Evolutionary conservation across 2,113 vertebrate genomes (phyloP).

Genomic region (Passer montanus): DNA sequence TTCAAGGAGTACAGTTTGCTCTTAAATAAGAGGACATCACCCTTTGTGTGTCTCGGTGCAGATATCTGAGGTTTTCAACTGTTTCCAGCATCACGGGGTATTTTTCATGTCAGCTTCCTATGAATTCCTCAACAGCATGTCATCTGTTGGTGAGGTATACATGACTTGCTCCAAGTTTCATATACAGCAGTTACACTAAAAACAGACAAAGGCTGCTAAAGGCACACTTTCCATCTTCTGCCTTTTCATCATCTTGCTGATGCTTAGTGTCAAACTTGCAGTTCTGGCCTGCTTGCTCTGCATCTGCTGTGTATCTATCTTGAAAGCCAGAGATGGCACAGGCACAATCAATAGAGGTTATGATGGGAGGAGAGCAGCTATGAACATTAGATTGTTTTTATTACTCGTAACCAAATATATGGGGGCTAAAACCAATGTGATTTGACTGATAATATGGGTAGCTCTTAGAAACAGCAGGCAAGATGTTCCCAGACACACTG

Average conservation of each 20-base stretch:
- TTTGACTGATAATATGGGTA: background rate
- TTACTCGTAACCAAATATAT: background rate
- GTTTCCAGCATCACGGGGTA: background rate
- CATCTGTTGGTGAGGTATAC: background rate
- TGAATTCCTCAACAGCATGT: background rate
- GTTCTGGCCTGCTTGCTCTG: background rate
- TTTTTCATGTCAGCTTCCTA: background rate
- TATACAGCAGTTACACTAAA: background rate
- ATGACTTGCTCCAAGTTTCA: fast-evolving
- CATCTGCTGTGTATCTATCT: background rate
- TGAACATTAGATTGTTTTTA: background rate
- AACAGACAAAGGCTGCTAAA: background rate
- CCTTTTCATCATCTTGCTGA: background rate
- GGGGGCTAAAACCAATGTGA: background rate
- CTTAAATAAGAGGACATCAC: background rate
- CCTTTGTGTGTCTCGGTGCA: background rate
- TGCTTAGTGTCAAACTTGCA: background rate
- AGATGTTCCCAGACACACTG: background rate
- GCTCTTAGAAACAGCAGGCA: background rate
- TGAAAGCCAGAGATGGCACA: background rate
- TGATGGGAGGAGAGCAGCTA: background rate
- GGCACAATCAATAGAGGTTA: background rate
- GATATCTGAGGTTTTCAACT: background rate
- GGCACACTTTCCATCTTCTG: background rate
- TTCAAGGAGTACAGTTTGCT: background rate